Evolutionary conservation across 1,140 invertebrate genomes (phyloP).

Genomic region (Leptopilina clavipes): DNA sequence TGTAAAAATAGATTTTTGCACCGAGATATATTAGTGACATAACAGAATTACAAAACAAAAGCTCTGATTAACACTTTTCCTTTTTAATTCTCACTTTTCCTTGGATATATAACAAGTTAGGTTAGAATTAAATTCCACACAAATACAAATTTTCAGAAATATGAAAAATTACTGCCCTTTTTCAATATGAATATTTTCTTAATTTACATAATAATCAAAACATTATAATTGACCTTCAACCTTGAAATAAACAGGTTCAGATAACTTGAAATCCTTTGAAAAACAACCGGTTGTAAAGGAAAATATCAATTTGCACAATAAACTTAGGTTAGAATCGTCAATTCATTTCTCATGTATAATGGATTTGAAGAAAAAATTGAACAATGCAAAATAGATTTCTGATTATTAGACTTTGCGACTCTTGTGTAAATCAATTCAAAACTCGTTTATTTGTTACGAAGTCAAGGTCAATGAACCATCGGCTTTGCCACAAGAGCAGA

Average conservation of each 20-base stretch:
- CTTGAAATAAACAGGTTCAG: constrained; percentile 6
- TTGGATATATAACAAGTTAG: not conserved
- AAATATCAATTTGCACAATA: not conserved
- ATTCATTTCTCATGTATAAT: not conserved
- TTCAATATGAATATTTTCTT: not conserved
- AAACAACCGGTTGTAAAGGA: constrained; percentile 8
- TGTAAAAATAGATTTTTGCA: not conserved
- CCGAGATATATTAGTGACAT: not conserved
- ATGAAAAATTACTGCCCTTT: not conserved
- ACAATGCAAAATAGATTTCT: not conserved
- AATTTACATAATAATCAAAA: not conserved
- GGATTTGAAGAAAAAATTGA: not conserved
- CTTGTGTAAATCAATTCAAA: constrained; percentile 33
- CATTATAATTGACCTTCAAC: not conserved
- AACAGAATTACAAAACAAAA: not conserved
- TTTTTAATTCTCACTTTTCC: not conserved
- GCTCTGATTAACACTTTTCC: not conserved
- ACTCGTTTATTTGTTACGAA: constrained; percentile 47
- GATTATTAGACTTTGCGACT: constrained; percentile 5
- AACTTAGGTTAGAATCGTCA: constrained; percentile 25
- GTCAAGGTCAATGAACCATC: constrained; percentile 49
- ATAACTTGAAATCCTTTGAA: not conserved
- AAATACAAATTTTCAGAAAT: not conserved
- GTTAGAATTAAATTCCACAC: constrained; percentile 15
- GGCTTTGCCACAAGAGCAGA: constrained; percentile 30